These are phyloP conservation scores for Frieseomelitta varia DNA, from an alignment of 1,140 invertebrate species.

Conservation along the genomic window DNA sequence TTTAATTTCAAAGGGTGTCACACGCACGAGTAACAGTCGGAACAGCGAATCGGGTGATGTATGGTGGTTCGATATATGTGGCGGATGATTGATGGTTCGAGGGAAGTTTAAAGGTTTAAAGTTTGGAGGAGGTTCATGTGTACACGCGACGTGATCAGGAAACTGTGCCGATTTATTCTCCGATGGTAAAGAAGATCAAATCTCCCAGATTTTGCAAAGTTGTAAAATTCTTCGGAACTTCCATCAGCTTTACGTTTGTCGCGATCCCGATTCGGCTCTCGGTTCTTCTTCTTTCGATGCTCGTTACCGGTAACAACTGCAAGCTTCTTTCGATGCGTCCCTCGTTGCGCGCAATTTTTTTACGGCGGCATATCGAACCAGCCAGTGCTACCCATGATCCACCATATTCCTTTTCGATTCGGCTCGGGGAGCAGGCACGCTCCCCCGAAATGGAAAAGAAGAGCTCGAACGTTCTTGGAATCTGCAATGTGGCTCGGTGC, in stretches of 20 bases:
- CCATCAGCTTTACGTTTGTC: background rate
- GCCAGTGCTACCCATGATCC: background rate
- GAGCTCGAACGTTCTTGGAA: background rate
- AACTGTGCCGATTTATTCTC: background rate
- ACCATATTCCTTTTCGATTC: conserved; percentile 20
- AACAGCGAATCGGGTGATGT: background rate
- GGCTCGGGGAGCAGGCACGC: conserved; percentile 8
- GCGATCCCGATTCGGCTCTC: background rate
- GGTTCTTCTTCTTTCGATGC: too few species aligned
- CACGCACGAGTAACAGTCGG: background rate
- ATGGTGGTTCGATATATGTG: background rate
- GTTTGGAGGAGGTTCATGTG: background rate
- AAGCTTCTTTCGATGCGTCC: background rate
- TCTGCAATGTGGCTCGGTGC: background rate
- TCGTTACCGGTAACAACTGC: background rate
- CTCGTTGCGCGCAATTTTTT: conserved; percentile 29
- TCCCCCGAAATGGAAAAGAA: conserved; percentile 9
- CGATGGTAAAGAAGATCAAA: background rate
- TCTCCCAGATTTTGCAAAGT: background rate
- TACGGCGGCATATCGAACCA: conserved; percentile 6
- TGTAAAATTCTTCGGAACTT: too few species aligned
- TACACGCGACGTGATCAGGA: too few species aligned
- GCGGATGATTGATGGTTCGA: background rate
- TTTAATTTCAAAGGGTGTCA: background rate
- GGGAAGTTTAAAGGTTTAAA: background rate